Evolutionary conservation across 1,140 invertebrate genomes (phyloP).

Genomic region (Neodiprion virginianus): DNA sequence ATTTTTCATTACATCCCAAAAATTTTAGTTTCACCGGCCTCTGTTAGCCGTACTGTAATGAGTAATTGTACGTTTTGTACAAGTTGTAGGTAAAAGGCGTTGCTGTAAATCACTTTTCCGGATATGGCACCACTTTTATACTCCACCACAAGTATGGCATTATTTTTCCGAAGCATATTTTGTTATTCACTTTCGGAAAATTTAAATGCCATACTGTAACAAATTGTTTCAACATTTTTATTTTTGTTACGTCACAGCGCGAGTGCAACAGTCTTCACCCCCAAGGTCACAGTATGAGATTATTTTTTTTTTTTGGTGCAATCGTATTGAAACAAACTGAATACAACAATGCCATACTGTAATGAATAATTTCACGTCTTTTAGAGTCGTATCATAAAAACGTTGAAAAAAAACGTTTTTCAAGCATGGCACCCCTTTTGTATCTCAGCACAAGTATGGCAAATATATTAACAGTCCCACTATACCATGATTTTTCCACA

Average conservation of each 20-base stretch:
- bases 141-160: slow-evolving; percentile 10
- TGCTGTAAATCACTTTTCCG: slow-evolving; percentile 10
- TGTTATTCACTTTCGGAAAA: slow-evolving; percentile 13
- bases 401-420: slow-evolving; percentile 5
- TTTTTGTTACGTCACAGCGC: slow-evolving; percentile 2
- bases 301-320: slow-evolving; percentile 3
- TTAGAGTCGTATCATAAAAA: not conserved
- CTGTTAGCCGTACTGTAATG: too few relatives aligned
- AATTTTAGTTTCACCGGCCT: too few relatives aligned
- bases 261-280: not conserved
- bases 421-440: slow-evolving; percentile 4
- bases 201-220: slow-evolving; percentile 8
- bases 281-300: slow-evolving; percentile 14
- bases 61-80: too few relatives aligned
- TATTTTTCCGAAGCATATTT: slow-evolving; percentile 10
- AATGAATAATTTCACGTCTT: slow-evolving; percentile 10
- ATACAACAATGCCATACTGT: slow-evolving; percentile 12
- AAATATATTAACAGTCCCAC: not conserved
- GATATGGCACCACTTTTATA: not conserved
- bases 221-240: not conserved
- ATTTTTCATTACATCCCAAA: too few relatives aligned
- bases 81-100: not conserved
- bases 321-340: not conserved
- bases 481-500: not conserved
- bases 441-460: not conserved